A percentile compares a stretch with the other conserved stretches of the same genome.
Evolutionary conservation across 2,113 vertebrate genomes (phyloP).

Genomic region (Toxotes jaculatrix): DNA sequence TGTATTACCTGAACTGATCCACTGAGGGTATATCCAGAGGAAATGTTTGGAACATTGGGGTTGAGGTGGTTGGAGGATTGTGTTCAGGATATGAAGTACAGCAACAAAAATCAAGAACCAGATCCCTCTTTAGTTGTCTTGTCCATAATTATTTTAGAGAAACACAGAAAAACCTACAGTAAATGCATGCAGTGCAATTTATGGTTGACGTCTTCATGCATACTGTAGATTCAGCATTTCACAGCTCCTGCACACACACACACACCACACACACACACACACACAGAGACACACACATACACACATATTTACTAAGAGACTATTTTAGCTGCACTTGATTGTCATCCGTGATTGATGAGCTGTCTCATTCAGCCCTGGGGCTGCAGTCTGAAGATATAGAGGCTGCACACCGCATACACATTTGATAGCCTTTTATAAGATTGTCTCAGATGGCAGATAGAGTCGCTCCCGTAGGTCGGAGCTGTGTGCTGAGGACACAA

Average conservation of each 20-base stretch:
- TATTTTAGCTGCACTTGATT: conserved; percentile 56
- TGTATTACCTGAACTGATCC: background rate
- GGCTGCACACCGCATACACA: conserved; percentile 21
- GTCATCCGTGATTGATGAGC: conserved; percentile 60
- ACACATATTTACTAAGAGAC: conserved; percentile 32
- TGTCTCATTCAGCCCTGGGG: conserved; percentile 41
- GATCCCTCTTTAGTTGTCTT: background rate
- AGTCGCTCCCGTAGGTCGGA: conserved; percentile 14
- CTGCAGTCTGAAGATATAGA: conserved; percentile 45
- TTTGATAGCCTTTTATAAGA: conserved; percentile 61
- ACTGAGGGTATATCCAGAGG: too few species aligned
- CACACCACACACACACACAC: background rate
- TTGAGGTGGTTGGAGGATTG: background rate
- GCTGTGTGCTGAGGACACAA: conserved; percentile 14
- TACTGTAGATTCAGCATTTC: conserved; percentile 52
- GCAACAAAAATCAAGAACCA: background rate
- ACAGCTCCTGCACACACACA: conserved; percentile 6
- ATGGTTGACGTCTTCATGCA: conserved; percentile 3
- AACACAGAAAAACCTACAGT: conserved; percentile 1
- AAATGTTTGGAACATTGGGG: background rate
- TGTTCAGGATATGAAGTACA: background rate
- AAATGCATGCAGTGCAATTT: background rate
- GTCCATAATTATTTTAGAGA: background rate
- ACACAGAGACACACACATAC: conserved; percentile 25
- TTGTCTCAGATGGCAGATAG: conserved; percentile 48